Base-by-base conservation (phyloP, 2,113 vertebrate species). In the Dolichotis patagonum region DNA sequence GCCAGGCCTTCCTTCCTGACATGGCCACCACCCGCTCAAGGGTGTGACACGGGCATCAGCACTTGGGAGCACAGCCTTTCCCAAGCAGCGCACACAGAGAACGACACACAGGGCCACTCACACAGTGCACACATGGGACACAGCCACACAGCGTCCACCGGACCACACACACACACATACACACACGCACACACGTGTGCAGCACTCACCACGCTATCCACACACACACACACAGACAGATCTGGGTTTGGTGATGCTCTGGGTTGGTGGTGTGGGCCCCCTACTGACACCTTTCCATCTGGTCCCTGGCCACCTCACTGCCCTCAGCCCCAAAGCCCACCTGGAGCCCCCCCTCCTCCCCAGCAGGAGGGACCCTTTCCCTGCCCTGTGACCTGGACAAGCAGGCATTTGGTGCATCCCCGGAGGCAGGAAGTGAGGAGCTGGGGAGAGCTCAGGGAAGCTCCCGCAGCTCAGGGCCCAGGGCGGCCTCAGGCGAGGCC, bases 21-120 rank as follows among this genome's bases (percentile, higher is more conserved):
- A 46, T 7, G 20, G 41, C 10, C 12, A 14, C 28, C 28, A 13
- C 7, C n/a, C 3, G 7, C 28, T 17, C 1, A 2, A 17, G 43
- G 22, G 41, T 24, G 38, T 75, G 24, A 46, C 73, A 46, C 41
- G 4, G 19, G 26, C 41, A 7, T 41, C n/a, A 5, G 38, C 4
- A 5, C 73, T 46, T 5, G 38, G 41, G 2, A 75, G 24, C 41
- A 46, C 2, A 16, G 13, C 41, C 24, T 14, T 75, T 75, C 73
- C 43, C 38, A 1, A 17, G 26, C 54, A 56, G 19, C 80, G 12
- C 81, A 82, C 32, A 58, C 32, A 7, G 11, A 13, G 6, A 9
- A 22, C 43, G 16, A 52, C 43, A 52, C 38, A 14, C n/a, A 38
- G 54, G 13, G 54, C 54, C 22, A 41, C 52, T 49, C 2, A 41